These are phyloP conservation scores for Bufotes viridis DNA, from an alignment of 2,797 vertebrate genomes.

Conservation along the genomic window DNA sequence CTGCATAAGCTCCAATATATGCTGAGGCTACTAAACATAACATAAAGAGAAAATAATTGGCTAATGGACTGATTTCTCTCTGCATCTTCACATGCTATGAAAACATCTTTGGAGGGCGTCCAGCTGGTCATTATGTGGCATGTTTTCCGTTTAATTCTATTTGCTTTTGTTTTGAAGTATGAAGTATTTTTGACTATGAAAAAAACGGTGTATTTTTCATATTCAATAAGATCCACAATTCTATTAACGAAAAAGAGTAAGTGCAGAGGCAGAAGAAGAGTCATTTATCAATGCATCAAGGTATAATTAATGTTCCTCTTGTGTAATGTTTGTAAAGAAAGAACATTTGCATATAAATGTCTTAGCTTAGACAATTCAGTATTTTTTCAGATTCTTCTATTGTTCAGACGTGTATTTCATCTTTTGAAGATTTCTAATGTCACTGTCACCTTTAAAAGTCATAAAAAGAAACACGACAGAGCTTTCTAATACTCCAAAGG, in stretches of 20 bases:
- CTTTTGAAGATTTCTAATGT: conserved; percentile 42
- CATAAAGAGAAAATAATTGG: background rate
- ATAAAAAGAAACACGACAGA: conserved; percentile 30
- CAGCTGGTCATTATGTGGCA: background rate
- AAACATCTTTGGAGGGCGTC: background rate
- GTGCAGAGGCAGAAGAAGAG: conserved; percentile 11
- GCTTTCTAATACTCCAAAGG: conserved; percentile 42
- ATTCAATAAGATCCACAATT: conserved; percentile 16
- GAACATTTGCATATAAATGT: conserved; percentile 50
- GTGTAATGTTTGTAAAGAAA: conserved; percentile 47
- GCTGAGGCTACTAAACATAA: no score
- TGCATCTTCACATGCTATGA: background rate
- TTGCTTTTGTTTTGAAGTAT: background rate
- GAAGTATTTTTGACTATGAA: background rate
- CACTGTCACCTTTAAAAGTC: conserved; percentile 52
- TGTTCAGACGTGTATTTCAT: conserved; percentile 47
- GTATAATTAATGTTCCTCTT: conserved; percentile 51
- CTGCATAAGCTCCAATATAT: no score
- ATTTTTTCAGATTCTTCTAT: conserved; percentile 36
- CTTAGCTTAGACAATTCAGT: conserved; percentile 42
- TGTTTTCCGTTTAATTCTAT: background rate
- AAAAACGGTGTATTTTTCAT: background rate
- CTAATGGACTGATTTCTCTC: background rate
- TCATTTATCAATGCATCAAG: conserved; percentile 23
- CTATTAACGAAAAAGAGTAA: conserved; percentile 19